Percentiles rank a stretch among this genome's conserved stretches.
phyloP scores from a whole-genome alignment of 2,888 invertebrate species.

The Drosophila peninsularis region DNA sequence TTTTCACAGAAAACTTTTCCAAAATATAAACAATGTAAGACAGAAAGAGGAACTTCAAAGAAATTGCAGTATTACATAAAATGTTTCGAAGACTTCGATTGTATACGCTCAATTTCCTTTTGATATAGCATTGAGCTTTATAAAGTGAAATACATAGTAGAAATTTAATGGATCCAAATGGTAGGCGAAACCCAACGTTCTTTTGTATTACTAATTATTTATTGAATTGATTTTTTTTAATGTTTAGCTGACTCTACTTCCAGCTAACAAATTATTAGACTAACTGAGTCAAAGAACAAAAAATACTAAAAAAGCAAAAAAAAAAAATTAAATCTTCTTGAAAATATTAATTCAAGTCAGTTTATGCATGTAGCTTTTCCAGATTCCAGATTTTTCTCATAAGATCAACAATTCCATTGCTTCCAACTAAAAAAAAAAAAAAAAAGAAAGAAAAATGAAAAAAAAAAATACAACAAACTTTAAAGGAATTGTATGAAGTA shows the following conservation, averaged over 20 bases:
- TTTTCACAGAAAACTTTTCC: slow-evolving; percentile 39
- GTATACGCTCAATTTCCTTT: slow-evolving; percentile 52
- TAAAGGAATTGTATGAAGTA: slow-evolving; percentile 45
- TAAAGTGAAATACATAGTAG: slow-evolving; percentile 51
- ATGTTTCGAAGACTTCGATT: slow-evolving; percentile 57
- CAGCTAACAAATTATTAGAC: slow-evolving; percentile 43
- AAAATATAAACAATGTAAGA: neutral
- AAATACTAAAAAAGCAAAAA: neutral
- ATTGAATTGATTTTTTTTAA: neutral
- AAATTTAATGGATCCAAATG: slow-evolving; percentile 56
- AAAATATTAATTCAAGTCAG: slow-evolving; percentile 38
- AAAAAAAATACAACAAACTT: slow-evolving; percentile 14
- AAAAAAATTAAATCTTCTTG: slow-evolving; percentile 33
- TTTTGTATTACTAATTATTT: slow-evolving; percentile 21
- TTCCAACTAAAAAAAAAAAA: slow-evolving; percentile 28
- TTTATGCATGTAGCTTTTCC: slow-evolving; percentile 45
- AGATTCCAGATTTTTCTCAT: slow-evolving; percentile 27
- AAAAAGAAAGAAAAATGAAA: neutral
- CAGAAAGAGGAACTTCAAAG: slow-evolving; percentile 28
- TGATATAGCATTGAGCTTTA: slow-evolving; percentile 61
- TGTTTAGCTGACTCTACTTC: slow-evolving; percentile 25
- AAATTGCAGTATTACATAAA: slow-evolving; percentile 50
- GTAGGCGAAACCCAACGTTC: slow-evolving; percentile 57
- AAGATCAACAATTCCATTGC: slow-evolving; percentile 41
- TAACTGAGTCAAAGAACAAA: slow-evolving; percentile 20